phyloP scores from a whole-genome alignment of 2,113 vertebrate genomes.

The Galbula dea region DNA sequence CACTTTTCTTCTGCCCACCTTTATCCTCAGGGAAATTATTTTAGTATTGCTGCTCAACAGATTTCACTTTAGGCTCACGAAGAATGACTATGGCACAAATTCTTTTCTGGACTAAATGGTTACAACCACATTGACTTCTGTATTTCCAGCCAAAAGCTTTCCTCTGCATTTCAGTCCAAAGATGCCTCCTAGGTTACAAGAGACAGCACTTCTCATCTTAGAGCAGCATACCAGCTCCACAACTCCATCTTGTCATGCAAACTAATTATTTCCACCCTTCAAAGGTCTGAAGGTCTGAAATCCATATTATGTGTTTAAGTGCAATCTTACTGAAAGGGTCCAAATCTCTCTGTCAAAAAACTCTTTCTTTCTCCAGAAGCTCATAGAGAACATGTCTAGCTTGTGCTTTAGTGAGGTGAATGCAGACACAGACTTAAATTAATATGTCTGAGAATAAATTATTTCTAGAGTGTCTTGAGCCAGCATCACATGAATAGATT shows the following conservation, averaged over 20 bases:
- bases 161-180: not conserved
- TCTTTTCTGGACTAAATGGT: not conserved
- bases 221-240: not conserved
- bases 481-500: constrained; percentile 39
- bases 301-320: not conserved
- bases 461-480: constrained; percentile 38
- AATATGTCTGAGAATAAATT: constrained; percentile 56
- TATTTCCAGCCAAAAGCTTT: not conserved
- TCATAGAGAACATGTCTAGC: not conserved
- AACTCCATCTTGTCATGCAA: not conserved
- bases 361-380: not conserved
- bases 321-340: constrained; percentile 13
- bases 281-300: constrained; percentile 1
- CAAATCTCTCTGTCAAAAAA: constrained; percentile 25
- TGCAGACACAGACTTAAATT: constrained; percentile 42
- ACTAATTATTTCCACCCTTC: constrained; percentile 52
- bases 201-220: not conserved
- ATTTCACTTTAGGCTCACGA: not conserved
- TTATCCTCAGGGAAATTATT: not conserved
- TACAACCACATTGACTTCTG: not conserved
- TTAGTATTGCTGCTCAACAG: not conserved
- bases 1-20: not conserved
- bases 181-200: not conserved
- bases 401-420: constrained; percentile 33
- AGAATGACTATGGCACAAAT: not conserved